Base-by-base conservation (phyloP, 2,113 vertebrate genomes). In the Pelobates fuscus region DNA sequence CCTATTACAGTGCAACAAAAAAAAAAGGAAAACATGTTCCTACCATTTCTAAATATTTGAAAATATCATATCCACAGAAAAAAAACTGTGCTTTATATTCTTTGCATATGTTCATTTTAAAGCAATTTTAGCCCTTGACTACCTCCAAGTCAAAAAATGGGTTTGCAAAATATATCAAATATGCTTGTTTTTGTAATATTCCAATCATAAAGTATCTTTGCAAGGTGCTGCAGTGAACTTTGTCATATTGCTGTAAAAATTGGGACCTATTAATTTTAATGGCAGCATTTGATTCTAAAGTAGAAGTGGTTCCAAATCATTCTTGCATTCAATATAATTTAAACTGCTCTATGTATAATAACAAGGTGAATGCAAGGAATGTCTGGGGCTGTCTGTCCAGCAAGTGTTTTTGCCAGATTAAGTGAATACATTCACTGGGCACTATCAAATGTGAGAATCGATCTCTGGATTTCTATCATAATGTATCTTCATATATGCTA, bases 31-130 rank as follows among this genome's bases (percentile, higher is more conserved):
- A 68, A 67, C 44, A 24, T 67, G 12, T 77, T 77, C 57, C 67
- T 52, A 61, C 23, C 30, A 23, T 60, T 76, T 77, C 59, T 61
- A 77, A 52, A 77, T 30, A 21, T 68, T 75, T 75, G 32, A 8
- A 61, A 77, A 77, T 77, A 64, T 52, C 65, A 68, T 60, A 68
- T 60, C 26, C 37, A 46, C 55, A 8, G 3, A 25, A 24, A 20
- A 67, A 59, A 65, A 67, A 65, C 66, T 59, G 59, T 75, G 55
- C 37, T 68, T 68, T 61, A 14, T 49, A 68, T 61, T 29, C 14
- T 61, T 60, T 77, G 26, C 46, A 52, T 68, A 49, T 30, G 57
- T 68, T 61, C 67, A n/a, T 68, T 60, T 43, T 30, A 54, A 29
- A n/a, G 41, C 27, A 61, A 32, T 67, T 46, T 67, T 29, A 5